Base-by-base conservation (phyloP, 2,113 vertebrate genomes). In the Enhydra lutris region DNA sequence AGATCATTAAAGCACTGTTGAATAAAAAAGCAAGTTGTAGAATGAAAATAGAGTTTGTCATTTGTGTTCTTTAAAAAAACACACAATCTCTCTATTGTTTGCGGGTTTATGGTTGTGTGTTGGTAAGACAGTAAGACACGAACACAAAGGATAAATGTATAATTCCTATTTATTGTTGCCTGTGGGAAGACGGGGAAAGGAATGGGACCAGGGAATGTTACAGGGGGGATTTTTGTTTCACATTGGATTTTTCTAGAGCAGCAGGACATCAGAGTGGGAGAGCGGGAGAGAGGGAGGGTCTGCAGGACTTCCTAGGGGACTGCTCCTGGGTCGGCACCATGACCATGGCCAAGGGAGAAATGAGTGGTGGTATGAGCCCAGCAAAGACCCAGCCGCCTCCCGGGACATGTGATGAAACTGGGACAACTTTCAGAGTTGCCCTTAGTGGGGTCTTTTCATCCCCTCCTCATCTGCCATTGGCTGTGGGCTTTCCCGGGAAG, bases 161-260 rank as follows among this genome's bases (percentile, higher is more conserved):
- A 23, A 67, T 26, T 36, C 12, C 17, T 21, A 9, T 59, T 36
- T 14, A 36, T 11, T 31, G 13, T 14, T 67, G 36, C 42, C 39
- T 15, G 2, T 55, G 52, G 18, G n/a, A 36, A 86, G 50, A 31
- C 7, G 10, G 7, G 10, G n/a, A 36, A 52, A 3, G n/a, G 34
- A 45, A 2, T 6, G 7, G 34, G 10, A 11, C 1, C 4, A 42
- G 61, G 12, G 61, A 45, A 42, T 1, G 4, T 45, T 36, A 12
- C 45, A 7, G 21, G 52, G 34, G 63, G 20, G n/a, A 7, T 26
- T 52, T 71, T 24, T 74, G 23, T 76, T 42, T 88, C 50, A 17
- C 24, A 36, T 1, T 29, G 23, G 74, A 21, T 14, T 69, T 71
- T 88, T 79, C 29, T 59, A 36, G 47, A 26, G 47, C 4, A 29